Evolutionary conservation across 2,113 vertebrate species (phyloP).

Genomic region (Callithrix jacchus): DNA sequence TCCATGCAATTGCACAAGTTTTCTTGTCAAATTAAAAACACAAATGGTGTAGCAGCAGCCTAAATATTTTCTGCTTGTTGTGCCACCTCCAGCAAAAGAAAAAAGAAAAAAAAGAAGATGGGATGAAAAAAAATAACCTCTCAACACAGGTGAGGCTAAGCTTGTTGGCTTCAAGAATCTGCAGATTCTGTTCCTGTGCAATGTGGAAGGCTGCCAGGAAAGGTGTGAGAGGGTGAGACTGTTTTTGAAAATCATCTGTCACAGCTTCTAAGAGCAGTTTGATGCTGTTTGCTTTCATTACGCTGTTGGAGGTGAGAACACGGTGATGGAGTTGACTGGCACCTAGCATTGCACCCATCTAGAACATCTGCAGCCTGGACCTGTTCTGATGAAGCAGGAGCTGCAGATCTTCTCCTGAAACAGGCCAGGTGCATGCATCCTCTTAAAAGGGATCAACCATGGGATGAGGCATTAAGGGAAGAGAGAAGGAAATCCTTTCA

Average conservation of each 20-base stretch:
- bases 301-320: not conserved
- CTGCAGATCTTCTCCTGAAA: accelerated
- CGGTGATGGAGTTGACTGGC: not conserved
- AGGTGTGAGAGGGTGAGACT: not conserved
- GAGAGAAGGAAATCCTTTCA: not conserved
- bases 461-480: not conserved
- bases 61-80: slow-evolving; percentile 27
- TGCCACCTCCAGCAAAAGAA: not conserved
- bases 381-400: accelerated
- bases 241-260: accelerated
- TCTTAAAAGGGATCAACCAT: not conserved
- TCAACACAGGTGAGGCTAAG: not conserved
- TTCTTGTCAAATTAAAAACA: slow-evolving; percentile 69
- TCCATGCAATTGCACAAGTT: slow-evolving; percentile 58
- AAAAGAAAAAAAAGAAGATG: not conserved
- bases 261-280: accelerated
- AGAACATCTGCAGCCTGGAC: accelerated
- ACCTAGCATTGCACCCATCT: accelerated
- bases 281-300: not conserved
- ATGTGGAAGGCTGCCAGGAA: accelerated
- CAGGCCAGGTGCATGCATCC: not conserved
- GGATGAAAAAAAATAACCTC: not conserved
- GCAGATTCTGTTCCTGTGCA: not conserved
- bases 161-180: not conserved
- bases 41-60: not conserved